Evolutionary conservation across 1,140 invertebrate genomes (phyloP).

Genomic region (Mesaphorura yosii): DNA sequence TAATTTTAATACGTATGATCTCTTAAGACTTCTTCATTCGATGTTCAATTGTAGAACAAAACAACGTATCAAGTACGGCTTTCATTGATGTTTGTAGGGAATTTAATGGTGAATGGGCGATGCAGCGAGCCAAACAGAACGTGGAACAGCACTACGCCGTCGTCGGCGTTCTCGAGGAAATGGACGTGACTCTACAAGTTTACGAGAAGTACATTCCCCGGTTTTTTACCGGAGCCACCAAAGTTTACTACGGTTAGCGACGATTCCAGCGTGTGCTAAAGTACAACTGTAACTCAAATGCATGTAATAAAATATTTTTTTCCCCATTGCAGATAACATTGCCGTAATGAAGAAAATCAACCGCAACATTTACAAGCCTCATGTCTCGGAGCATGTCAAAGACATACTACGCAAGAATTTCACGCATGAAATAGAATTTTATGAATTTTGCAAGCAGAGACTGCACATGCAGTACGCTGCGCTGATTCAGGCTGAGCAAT

Average conservation of each 20-base stretch:
- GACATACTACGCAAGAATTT: slow-evolving; percentile 75
- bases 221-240: slow-evolving; percentile 65
- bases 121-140: slow-evolving; percentile 68
- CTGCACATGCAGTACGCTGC: slow-evolving; percentile 67
- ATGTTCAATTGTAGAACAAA: no score
- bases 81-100: no score
- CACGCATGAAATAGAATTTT: slow-evolving; percentile 80
- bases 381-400: slow-evolving; percentile 71
- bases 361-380: slow-evolving; percentile 72
- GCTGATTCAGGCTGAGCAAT: slow-evolving; percentile 35
- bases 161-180: slow-evolving; percentile 73
- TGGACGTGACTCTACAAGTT: slow-evolving; percentile 70
- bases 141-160: slow-evolving; percentile 76
- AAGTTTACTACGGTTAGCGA: slow-evolving; percentile 64
- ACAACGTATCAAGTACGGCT: no score
- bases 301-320: slow-evolving; percentile 7
- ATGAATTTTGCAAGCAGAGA: slow-evolving; percentile 75
- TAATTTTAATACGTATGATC: no score
- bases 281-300: no score
- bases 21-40: no score
- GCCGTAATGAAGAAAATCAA: slow-evolving; percentile 51
- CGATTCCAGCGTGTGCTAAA: no score
- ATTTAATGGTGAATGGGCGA: slow-evolving; percentile 68
- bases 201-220: slow-evolving; percentile 70
- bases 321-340: slow-evolving; percentile 26